Percentiles rank a stretch among this genome's conserved stretches.
Evolutionary conservation across 1,140 invertebrate species (phyloP).

Genomic region (Cepaea nemoralis): DNA sequence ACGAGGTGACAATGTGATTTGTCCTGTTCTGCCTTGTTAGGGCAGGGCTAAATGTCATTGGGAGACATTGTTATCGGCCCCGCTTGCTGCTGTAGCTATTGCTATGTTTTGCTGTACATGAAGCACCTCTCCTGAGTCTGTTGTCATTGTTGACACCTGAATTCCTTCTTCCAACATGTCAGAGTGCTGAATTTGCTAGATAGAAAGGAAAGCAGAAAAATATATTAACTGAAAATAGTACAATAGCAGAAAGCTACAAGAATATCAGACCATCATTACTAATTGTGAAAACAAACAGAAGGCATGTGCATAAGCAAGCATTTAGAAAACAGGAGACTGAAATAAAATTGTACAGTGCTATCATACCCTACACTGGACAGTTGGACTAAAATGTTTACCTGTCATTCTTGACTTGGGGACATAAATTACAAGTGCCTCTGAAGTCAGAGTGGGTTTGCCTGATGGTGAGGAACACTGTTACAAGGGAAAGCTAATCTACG

Average conservation of each 20-base stretch:
- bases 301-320: too few species aligned
- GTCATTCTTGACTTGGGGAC: too few species aligned
- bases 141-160: constrained; percentile 61
- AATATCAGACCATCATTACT: neutral
- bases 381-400: too few species aligned
- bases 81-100: constrained; percentile 17
- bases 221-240: neutral
- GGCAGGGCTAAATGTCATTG: constrained; percentile 36
- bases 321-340: too few species aligned
- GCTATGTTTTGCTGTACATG: constrained; percentile 53
- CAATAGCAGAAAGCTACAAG: neutral
- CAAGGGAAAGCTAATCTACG: too few species aligned
- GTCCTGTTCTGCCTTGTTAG: neutral
- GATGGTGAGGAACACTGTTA: too few species aligned
- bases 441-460: too few species aligned
- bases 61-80: neutral
- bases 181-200: constrained; percentile 53
- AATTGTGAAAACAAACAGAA: too few species aligned
- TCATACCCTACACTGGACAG: too few species aligned
- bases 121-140: constrained; percentile 62
- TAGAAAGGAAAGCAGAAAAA: constrained; percentile 6
- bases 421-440: too few species aligned
- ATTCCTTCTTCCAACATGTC: constrained; percentile 51
- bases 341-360: too few species aligned
- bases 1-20: neutral